phyloP scores from a whole-genome alignment of 2,113 vertebrate genomes.

The Melanerpes aurifrons region DNA sequence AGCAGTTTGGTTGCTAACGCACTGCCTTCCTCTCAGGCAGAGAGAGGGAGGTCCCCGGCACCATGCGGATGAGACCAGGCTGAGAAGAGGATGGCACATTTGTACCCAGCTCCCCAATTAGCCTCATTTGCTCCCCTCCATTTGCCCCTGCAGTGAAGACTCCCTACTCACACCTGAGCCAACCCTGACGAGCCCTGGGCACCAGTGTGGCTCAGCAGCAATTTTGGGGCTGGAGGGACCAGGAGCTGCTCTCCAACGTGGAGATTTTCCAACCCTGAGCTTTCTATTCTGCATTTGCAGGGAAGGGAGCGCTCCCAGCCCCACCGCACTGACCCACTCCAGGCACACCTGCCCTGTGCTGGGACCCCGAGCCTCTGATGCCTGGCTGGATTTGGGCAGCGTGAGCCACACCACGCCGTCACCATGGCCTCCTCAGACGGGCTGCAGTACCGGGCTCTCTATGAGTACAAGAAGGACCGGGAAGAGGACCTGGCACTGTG shows the following conservation, averaged over 20 bases:
- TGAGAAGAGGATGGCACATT: background rate
- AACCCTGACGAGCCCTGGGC: fast-evolving
- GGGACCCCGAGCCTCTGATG: fast-evolving
- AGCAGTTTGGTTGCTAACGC: background rate
- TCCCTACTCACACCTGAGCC: background rate
- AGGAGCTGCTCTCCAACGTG: background rate
- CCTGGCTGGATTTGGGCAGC: fast-evolving
- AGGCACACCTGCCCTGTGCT: fast-evolving
- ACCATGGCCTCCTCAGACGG: slow-evolving; percentile 78
- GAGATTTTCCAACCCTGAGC: background rate
- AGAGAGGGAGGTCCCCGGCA: background rate
- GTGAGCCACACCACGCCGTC: background rate
- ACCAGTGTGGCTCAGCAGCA: fast-evolving
- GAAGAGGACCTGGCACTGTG: slow-evolving; percentile 83
- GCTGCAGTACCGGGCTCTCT: slow-evolving; percentile 84
- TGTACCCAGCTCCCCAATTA: background rate
- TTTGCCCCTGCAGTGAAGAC: background rate
- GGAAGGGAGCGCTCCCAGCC: background rate
- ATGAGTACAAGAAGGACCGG: slow-evolving; percentile 80
- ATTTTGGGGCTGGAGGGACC: background rate
- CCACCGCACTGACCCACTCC: fast-evolving
- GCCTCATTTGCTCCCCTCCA: background rate
- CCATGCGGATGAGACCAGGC: background rate
- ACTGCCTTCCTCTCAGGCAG: background rate
- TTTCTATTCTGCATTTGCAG: fast-evolving